Conservation (phyloP, 2,113 vertebrate genomes). For the Channa argus region DNA sequence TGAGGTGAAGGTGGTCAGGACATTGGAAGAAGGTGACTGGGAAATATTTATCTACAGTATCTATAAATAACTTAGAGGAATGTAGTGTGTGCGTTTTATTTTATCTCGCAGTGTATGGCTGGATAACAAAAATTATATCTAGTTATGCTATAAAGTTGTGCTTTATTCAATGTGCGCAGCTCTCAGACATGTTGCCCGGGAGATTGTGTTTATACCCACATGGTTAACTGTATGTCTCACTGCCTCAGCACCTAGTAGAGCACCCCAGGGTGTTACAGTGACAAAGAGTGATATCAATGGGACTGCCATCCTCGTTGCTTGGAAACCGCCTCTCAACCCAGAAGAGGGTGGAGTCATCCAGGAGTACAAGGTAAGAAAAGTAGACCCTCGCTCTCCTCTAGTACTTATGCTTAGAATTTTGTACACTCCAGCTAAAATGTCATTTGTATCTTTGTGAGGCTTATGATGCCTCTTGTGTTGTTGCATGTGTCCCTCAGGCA, state of each 20-base stretch:
- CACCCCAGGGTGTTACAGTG: slow-evolving; percentile 93
- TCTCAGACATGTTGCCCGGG: background rate
- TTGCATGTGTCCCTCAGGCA: slow-evolving; percentile 41
- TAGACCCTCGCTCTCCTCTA: background rate
- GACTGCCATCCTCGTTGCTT: slow-evolving; percentile 93
- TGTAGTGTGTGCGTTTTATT: background rate
- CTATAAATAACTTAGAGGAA: background rate
- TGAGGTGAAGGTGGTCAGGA: slow-evolving; percentile 92
- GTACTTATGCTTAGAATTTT: slow-evolving; percentile 17
- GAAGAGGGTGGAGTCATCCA: slow-evolving; percentile 92
- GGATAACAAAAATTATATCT: background rate
- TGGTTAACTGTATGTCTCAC: slow-evolving; percentile 38
- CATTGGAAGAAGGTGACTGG: slow-evolving; percentile 90
- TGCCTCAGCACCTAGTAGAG: slow-evolving; percentile 89
- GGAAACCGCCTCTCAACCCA: slow-evolving; percentile 93
- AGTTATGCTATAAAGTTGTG: background rate
- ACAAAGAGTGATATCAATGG: slow-evolving; percentile 92
- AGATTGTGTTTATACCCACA: background rate
- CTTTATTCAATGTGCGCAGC: background rate
- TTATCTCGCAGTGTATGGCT: background rate
- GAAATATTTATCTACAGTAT: background rate
- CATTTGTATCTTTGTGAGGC: slow-evolving; percentile 36
- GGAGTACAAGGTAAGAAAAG: slow-evolving; percentile 92
- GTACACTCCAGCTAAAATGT: slow-evolving; percentile 31
- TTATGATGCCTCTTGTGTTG: slow-evolving; percentile 21